Percentiles rank a stretch among this genome's conserved stretches.
phyloP scores from a whole-genome alignment of 2,113 vertebrate genomes.

The Albula glossodonta region DNA sequence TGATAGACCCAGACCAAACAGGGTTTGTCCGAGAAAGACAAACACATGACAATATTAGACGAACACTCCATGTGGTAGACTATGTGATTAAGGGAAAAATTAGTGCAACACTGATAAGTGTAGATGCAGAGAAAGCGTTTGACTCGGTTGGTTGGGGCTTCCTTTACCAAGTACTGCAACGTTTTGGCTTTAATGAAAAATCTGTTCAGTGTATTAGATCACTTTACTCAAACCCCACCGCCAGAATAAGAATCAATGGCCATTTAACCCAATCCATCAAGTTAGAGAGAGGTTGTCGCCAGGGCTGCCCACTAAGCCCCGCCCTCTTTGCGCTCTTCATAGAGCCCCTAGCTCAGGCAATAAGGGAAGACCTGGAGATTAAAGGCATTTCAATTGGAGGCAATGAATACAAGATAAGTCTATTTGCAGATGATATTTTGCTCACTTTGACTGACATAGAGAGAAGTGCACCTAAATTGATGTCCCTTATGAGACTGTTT shows the following conservation, averaged over 20 bases:
- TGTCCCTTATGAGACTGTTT: too few species aligned
- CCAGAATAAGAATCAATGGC: constrained; percentile 4
- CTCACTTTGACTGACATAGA: too few species aligned
- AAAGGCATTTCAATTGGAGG: constrained; percentile 2
- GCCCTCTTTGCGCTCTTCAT: constrained; percentile 7
- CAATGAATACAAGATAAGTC: background rate
- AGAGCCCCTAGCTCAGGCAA: constrained; percentile 10
- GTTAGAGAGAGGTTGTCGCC: background rate
- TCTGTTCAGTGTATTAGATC: background rate
- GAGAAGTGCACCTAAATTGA: too few species aligned
- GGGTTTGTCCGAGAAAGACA: background rate
- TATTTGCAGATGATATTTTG: background rate
- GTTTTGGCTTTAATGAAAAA: background rate
- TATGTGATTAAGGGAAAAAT: background rate
- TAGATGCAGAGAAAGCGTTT: constrained; percentile 16
- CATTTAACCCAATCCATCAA: background rate
- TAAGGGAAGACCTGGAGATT: background rate
- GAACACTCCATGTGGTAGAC: background rate
- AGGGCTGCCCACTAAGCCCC: constrained; percentile 20
- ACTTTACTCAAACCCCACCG: constrained; percentile 5
- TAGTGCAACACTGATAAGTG: background rate
- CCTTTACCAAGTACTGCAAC: background rate
- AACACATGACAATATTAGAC: background rate
- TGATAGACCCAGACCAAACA: background rate
- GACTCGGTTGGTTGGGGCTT: constrained; percentile 5